Percentiles rank a stretch among this genome's conserved stretches.
These are phyloP conservation scores for Peromyscus attwateri DNA, from an alignment of 2,797 vertebrate genomes.

Conservation along the genomic window DNA sequence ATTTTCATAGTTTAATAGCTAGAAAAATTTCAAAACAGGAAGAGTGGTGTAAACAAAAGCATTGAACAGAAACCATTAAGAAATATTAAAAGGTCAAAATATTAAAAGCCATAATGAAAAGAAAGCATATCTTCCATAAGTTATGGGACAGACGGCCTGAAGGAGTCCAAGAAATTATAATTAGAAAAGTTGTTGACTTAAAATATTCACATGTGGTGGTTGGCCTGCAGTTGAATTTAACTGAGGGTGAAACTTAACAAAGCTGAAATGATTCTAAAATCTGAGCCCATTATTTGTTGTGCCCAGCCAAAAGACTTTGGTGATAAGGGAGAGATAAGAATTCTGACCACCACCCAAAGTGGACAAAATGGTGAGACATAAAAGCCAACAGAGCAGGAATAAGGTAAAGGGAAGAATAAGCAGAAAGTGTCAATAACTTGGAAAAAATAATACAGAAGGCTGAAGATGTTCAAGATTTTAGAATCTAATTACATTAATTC, in stretches of 20 bases:
- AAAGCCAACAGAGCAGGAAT: neutral
- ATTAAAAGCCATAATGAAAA: neutral
- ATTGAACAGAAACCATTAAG: neutral
- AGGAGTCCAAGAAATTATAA: neutral
- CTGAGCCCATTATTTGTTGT: neutral
- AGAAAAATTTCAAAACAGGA: constrained; percentile 13
- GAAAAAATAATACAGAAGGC: neutral
- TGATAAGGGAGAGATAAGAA: neutral
- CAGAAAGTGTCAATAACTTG: neutral
- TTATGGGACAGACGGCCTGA: neutral
- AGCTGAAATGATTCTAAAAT: neutral
- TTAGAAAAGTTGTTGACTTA: neutral
- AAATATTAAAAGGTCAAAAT: neutral
- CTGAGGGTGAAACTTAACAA: neutral
- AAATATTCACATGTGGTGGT: neutral
- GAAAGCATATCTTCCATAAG: neutral
- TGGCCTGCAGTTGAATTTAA: neutral
- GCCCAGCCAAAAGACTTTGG: neutral
- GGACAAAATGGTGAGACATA: neutral
- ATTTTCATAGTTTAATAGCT: neutral
- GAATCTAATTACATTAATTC: neutral
- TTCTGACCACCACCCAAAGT: neutral
- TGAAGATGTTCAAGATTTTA: neutral
- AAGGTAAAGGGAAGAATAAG: neutral
- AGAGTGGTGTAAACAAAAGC: neutral